These are phyloP conservation scores for Nephila pilipes DNA, from an alignment of 1,140 invertebrate genomes.

Conservation along the genomic window DNA sequence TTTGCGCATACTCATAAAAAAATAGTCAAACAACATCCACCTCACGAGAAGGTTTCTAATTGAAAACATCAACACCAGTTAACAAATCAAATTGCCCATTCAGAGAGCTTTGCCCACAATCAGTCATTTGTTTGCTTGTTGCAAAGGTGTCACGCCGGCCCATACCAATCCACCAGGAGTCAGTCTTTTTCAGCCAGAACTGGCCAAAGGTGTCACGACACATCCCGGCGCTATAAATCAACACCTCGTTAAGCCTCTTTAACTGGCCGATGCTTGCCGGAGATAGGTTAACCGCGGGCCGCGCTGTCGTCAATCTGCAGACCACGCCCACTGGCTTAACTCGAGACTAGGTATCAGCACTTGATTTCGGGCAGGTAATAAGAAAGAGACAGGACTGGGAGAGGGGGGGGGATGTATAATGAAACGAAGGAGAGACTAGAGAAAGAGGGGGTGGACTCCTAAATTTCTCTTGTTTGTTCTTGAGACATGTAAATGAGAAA, in stretches of 20 bases:
- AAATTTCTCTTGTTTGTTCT: neutral
- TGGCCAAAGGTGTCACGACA: slow-evolving; percentile 24
- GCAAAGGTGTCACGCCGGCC: neutral
- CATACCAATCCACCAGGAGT: neutral
- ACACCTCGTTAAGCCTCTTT: slow-evolving; percentile 61
- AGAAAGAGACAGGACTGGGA: neutral
- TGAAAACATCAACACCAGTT: slow-evolving; percentile 41
- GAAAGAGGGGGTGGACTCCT: neutral
- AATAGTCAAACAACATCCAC: neutral
- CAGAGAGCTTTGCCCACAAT: neutral
- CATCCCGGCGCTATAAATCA: slow-evolving; percentile 17
- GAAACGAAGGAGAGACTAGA: neutral
- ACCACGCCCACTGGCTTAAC: slow-evolving; percentile 51
- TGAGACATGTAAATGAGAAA: slow-evolving; percentile 1
- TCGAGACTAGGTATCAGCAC: neutral
- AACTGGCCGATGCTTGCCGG: slow-evolving; percentile 32
- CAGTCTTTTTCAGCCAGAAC: neutral
- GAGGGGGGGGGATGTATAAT: neutral
- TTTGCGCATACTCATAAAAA: neutral
- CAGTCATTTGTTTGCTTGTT: slow-evolving; percentile 16
- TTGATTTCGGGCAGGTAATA: slow-evolving; percentile 27
- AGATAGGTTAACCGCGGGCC: slow-evolving; percentile 53
- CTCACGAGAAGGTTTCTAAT: neutral
- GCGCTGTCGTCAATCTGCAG: slow-evolving; percentile 39
- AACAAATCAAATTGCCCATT: slow-evolving; percentile 41